Percentiles rank a stretch among this genome's conserved stretches.
These are phyloP conservation scores for Etheostoma nigrum DNA, from an alignment of 2,797 vertebrate genomes.

Conservation along the genomic window DNA sequence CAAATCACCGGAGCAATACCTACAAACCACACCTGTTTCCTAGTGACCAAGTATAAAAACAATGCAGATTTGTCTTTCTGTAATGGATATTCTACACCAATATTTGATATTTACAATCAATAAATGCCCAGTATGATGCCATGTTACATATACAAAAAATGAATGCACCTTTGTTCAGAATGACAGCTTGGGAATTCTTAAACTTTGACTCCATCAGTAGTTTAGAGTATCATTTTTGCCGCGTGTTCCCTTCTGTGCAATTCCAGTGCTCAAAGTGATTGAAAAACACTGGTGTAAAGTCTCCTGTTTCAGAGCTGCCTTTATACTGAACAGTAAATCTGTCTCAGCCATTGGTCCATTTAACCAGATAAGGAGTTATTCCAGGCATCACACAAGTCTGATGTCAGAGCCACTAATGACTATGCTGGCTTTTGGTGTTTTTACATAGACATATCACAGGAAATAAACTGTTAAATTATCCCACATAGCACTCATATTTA, in stretches of 20 bases:
- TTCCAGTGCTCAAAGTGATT: slow-evolving; percentile 69
- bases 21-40: slow-evolving; percentile 49
- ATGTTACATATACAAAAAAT: slow-evolving; percentile 45
- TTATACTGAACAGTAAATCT: slow-evolving; percentile 80
- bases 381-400: slow-evolving; percentile 68
- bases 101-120: slow-evolving; percentile 59
- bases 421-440: slow-evolving; percentile 68
- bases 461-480: slow-evolving; percentile 64
- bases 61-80: slow-evolving; percentile 42
- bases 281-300: slow-evolving; percentile 76
- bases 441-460: slow-evolving; percentile 60
- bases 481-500: slow-evolving; percentile 57
- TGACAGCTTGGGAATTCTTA: slow-evolving; percentile 65
- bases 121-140: slow-evolving; percentile 39
- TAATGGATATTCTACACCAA: slow-evolving; percentile 50
- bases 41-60: slow-evolving; percentile 37
- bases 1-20: slow-evolving; percentile 31
- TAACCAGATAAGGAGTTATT: slow-evolving; percentile 79
- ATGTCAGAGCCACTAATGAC: slow-evolving; percentile 74
- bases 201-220: slow-evolving; percentile 68
- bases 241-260: slow-evolving; percentile 73
- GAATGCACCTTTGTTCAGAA: slow-evolving; percentile 69
- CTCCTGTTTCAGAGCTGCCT: slow-evolving; percentile 77
- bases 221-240: slow-evolving; percentile 72
- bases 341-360: slow-evolving; percentile 68